phyloP scores from a whole-genome alignment of 2,797 vertebrate species.

The Melanotaenia trifasciata region DNA sequence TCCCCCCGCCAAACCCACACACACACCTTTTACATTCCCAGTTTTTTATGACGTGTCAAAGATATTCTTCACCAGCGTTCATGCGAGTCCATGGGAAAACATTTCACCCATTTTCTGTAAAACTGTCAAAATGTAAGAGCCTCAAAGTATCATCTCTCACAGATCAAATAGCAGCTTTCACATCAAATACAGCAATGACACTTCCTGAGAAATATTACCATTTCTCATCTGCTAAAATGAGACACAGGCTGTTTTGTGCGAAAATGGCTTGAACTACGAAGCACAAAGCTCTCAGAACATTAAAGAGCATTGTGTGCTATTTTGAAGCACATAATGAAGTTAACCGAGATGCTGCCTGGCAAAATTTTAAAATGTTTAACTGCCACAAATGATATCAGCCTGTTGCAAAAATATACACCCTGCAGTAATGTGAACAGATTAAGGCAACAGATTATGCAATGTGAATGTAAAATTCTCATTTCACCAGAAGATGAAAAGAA shows the following conservation, averaged over 20 bases:
- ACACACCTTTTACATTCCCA: constrained; percentile 23
- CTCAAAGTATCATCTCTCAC: constrained; percentile 4
- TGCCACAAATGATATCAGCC: constrained; percentile 17
- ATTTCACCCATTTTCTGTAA: constrained; percentile 41
- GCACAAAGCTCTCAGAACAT: constrained; percentile 22
- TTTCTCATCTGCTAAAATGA: constrained; percentile 36
- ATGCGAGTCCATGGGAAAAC: constrained; percentile 20
- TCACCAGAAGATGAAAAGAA: constrained; percentile 25
- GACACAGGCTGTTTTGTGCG: constrained; percentile 24
- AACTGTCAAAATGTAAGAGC: constrained; percentile 41
- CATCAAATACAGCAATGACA: constrained; percentile 46
- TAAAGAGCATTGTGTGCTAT: constrained; percentile 7
- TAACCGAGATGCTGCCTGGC: constrained; percentile 1
- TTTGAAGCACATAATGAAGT: constrained; percentile 25
- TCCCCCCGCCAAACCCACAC: constrained; percentile 21
- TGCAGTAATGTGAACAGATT: constrained; percentile 43
- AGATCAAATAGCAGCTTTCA: constrained; percentile 47
- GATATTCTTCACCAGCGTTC: constrained; percentile 5
- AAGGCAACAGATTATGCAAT: constrained; percentile 64
- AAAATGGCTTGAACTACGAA: constrained; percentile 13
- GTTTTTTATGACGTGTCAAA: constrained; percentile 31
- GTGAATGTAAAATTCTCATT: constrained; percentile 36
- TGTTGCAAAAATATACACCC: constrained; percentile 38
- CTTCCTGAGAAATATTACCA: constrained; percentile 42
- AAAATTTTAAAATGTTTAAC: constrained; percentile 27